Conservation (phyloP, 2,888 invertebrate genomes). For the Coleophora flavipennella region DNA sequence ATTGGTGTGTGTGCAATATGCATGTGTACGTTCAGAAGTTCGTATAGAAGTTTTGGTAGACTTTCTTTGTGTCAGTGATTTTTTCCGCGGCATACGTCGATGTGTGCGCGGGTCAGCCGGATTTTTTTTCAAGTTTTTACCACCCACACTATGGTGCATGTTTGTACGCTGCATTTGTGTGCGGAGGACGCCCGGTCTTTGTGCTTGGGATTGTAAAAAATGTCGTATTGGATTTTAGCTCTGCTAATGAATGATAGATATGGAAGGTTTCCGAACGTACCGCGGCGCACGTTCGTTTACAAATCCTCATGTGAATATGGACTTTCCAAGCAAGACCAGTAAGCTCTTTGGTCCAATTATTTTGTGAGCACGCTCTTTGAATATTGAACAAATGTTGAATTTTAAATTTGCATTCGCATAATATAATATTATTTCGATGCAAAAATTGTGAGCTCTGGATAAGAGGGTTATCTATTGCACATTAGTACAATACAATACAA, state of each 20-base stretch:
- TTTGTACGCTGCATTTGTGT: slow-evolving; percentile 41
- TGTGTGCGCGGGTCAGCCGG: slow-evolving; percentile 65
- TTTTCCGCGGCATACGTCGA: slow-evolving; percentile 50
- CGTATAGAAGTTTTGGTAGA: slow-evolving; percentile 68
- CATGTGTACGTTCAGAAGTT: slow-evolving; percentile 58
- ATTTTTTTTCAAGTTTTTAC: slow-evolving; percentile 69
- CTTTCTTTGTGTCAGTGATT: slow-evolving; percentile 72
- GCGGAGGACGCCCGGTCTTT: slow-evolving; percentile 61
- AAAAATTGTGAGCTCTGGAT: too few species aligned
- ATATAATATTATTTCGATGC: too few species aligned
- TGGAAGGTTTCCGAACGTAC: slow-evolving; percentile 43
- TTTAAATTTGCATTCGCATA: slow-evolving; percentile 18
- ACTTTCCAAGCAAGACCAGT: not conserved
- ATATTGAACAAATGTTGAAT: slow-evolving; percentile 16
- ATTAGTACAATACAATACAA: too few species aligned
- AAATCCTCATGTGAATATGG: slow-evolving; percentile 56
- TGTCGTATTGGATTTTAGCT: slow-evolving; percentile 72
- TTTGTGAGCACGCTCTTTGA: slow-evolving; percentile 18
- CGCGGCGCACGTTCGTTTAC: slow-evolving; percentile 38
- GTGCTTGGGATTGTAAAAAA: slow-evolving; percentile 70
- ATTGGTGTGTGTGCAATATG: slow-evolving; percentile 23
- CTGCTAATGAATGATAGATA: slow-evolving; percentile 72
- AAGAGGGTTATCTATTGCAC: too few species aligned
- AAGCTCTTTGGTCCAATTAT: slow-evolving; percentile 11
- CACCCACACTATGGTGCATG: slow-evolving; percentile 38